These are phyloP conservation scores for Lomographa bimaculata DNA, from an alignment of 2,888 invertebrate species.

Conservation along the genomic window DNA sequence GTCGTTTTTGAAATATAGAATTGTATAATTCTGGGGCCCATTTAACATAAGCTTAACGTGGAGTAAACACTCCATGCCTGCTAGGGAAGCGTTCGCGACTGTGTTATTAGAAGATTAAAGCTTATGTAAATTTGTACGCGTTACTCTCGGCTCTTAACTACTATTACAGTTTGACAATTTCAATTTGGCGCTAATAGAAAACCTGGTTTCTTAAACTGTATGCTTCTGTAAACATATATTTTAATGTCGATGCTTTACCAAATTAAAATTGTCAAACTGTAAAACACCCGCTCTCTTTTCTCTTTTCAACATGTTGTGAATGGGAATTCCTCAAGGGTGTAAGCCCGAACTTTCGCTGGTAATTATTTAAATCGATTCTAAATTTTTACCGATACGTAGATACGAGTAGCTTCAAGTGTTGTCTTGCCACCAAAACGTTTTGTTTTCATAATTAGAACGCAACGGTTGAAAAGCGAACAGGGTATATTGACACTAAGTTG, in stretches of 20 bases:
- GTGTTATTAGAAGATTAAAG: conserved; percentile 74
- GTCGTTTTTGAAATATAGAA: no score
- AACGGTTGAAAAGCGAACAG: conserved; percentile 83
- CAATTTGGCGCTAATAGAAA: no score
- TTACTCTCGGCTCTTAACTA: no score
- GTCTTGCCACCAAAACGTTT: conserved; percentile 59
- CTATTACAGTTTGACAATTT: no score
- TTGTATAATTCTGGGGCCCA: no score
- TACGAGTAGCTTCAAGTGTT: conserved; percentile 33
- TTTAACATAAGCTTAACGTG: conserved; percentile 6
- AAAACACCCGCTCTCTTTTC: conserved; percentile 64
- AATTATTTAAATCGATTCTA: conserved; percentile 1
- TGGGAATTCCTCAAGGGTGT: conserved; percentile 30
- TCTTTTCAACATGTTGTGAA: conserved; percentile 80
- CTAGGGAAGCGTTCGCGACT: conserved; percentile 68
- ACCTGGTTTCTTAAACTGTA: no score
- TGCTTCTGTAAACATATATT: no score
- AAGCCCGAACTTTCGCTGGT: conserved; percentile 4
- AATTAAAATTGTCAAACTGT: conserved; percentile 22
- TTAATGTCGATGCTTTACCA: no score
- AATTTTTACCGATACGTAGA: conserved; percentile 7
- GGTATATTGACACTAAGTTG: conserved; percentile 77
- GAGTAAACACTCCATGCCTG: conserved; percentile 32
- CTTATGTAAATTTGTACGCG: conserved; percentile 37
- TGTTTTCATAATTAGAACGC: conserved; percentile 52